A percentile compares a stretch with the other conserved stretches of the same genome.
phyloP scores from a whole-genome alignment of 2,113 vertebrate species.

The Piaya cayana region DNA sequence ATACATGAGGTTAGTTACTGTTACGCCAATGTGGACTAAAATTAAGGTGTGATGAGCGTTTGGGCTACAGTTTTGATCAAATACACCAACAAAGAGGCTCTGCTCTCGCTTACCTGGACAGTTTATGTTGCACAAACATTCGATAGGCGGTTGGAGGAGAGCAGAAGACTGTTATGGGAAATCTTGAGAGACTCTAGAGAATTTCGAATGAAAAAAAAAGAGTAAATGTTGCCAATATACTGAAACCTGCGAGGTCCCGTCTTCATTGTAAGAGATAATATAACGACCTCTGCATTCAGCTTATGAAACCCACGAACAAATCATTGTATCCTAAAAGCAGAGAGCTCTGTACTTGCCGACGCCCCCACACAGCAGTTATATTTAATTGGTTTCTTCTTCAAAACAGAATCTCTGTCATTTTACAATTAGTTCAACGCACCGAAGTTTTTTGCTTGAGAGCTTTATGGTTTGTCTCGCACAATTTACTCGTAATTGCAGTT shows the following conservation, averaged over 20 bases:
- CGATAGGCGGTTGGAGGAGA: constrained; percentile 82
- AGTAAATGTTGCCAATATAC: not conserved
- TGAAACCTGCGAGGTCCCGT: not conserved
- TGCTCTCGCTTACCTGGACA: constrained; percentile 64
- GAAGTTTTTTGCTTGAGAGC: not conserved
- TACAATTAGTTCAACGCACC: not conserved
- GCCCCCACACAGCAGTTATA: not conserved
- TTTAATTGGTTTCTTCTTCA: not conserved
- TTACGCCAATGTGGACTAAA: not conserved
- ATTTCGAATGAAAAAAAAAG: not conserved
- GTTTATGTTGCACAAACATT: constrained; percentile 77
- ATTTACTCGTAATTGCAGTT: not conserved
- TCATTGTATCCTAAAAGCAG: not conserved
- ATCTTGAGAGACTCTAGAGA: constrained; percentile 76
- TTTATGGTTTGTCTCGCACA: not conserved
- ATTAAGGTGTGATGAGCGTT: not conserved
- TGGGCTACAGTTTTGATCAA: not conserved
- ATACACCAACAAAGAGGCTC: not conserved
- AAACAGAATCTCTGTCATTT: not conserved
- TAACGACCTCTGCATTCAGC: not conserved
- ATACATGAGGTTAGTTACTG: not conserved
- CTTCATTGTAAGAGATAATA: not conserved
- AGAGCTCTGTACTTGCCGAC: not conserved
- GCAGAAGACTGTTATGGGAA: constrained; percentile 83
- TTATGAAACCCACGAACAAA: not conserved